These are phyloP conservation scores for Wiebesia pumilae DNA, from an alignment of 1,140 invertebrate genomes.

Conservation along the genomic window DNA sequence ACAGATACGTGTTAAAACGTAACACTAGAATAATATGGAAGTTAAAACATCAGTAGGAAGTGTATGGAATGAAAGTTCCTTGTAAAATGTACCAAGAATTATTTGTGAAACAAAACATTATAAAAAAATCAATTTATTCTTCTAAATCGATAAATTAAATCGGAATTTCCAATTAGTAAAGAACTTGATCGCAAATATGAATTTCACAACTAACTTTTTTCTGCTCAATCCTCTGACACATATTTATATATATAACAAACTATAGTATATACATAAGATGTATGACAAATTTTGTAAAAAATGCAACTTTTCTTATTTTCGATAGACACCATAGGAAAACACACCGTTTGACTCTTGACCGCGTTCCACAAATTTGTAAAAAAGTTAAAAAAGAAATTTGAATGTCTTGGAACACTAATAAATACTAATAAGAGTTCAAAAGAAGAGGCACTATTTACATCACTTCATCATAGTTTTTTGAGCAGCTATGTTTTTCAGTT, in stretches of 20 bases:
- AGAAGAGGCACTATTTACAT: slow-evolving; percentile 53
- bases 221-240: slow-evolving; percentile 4
- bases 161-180: slow-evolving; percentile 23
- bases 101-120: slow-evolving; percentile 1
- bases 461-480: slow-evolving; percentile 61
- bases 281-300: slow-evolving; percentile 42
- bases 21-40: slow-evolving; percentile 26
- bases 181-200: slow-evolving; percentile 31
- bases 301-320: slow-evolving; percentile 30
- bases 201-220: slow-evolving; percentile 14
- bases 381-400: slow-evolving; percentile 38
- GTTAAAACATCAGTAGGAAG: slow-evolving; percentile 41
- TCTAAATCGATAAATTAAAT: slow-evolving; percentile 3
- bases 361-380: slow-evolving; percentile 30
- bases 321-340: slow-evolving; percentile 34
- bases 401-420: slow-evolving; percentile 36
- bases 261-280: slow-evolving; percentile 44
- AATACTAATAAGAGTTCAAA: slow-evolving; percentile 41
- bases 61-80: slow-evolving; percentile 58
- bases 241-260: slow-evolving; percentile 35
- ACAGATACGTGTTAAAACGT: neutral
- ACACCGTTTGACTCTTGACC: slow-evolving; percentile 27
- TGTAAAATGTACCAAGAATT: slow-evolving; percentile 22
- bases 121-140: slow-evolving; percentile 44
- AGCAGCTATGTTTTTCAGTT: slow-evolving; percentile 69